These are phyloP conservation scores for Daboia siamensis DNA, from an alignment of 2,113 vertebrate species.

Conservation along the genomic window DNA sequence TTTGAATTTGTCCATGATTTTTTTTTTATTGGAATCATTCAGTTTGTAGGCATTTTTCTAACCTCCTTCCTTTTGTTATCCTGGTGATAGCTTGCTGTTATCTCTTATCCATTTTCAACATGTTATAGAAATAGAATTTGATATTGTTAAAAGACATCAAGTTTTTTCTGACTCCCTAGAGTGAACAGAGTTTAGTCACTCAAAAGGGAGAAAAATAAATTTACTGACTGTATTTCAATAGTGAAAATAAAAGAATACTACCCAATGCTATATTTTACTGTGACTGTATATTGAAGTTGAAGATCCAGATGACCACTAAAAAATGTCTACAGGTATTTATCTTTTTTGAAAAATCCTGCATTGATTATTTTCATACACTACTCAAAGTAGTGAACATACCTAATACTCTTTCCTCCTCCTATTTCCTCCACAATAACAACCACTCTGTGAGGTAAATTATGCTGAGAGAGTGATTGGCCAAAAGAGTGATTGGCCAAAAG, in stretches of 20 bases:
- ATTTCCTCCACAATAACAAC: not conserved
- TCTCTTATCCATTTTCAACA: not conserved
- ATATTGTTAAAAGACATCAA: not conserved
- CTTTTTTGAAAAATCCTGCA: not conserved
- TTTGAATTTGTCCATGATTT: not conserved
- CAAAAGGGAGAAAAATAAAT: not conserved
- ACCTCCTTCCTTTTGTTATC: not conserved
- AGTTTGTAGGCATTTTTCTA: not conserved
- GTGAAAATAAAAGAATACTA: not conserved
- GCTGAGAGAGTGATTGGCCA: not conserved
- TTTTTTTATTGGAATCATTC: not conserved
- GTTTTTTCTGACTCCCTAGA: not conserved
- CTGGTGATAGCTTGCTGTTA: not conserved
- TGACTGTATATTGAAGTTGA: not conserved
- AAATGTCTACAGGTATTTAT: not conserved
- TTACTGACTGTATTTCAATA: not conserved
- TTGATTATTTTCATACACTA: not conserved
- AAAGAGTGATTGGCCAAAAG: not conserved
- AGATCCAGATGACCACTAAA: not conserved
- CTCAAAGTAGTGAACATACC: not conserved
- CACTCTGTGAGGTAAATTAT: not conserved
- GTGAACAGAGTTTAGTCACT: not conserved
- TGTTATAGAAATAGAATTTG: not conserved
- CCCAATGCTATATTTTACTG: not conserved
- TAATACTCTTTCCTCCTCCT: not conserved